These are phyloP conservation scores for Ametastegia equiseti DNA, from an alignment of 2,888 invertebrate species.

Conservation along the genomic window DNA sequence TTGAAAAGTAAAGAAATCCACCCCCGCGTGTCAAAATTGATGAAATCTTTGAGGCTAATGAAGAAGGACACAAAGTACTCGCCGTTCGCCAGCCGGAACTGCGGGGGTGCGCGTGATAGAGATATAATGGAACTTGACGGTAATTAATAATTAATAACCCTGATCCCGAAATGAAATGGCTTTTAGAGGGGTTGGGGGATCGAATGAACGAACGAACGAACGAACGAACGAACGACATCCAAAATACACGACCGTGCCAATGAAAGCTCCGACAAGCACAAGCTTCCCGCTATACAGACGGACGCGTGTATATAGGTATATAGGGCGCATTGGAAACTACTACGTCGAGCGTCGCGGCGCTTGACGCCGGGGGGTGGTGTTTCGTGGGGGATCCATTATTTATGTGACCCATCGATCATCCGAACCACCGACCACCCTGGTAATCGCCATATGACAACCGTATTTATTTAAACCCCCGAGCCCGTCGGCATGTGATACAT, in stretches of 20 bases:
- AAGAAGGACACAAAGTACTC: constrained; percentile 47
- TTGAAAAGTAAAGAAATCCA: background rate
- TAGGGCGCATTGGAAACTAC: constrained; percentile 8
- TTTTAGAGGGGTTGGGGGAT: constrained; percentile 67
- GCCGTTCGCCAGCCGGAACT: too few relatives aligned
- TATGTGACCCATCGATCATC: constrained; percentile 75
- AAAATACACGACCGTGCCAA: constrained; percentile 51
- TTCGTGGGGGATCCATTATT: constrained; percentile 66
- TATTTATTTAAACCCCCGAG: constrained; percentile 71
- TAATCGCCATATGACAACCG: constrained; percentile 75
- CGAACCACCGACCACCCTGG: constrained; percentile 69
- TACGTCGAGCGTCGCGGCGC: constrained; percentile 58
- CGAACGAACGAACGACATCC: constrained; percentile 39
- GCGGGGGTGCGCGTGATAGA: constrained; percentile 72
- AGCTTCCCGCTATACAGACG: constrained; percentile 47
- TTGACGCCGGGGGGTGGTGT: constrained; percentile 67
- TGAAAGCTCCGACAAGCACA: constrained; percentile 55
- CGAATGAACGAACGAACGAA: constrained; percentile 31
- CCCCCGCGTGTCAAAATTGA: background rate
- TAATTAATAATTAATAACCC: constrained; percentile 76
- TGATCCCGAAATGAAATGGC: constrained; percentile 73
- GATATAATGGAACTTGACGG: constrained; percentile 71
- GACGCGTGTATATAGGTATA: background rate
- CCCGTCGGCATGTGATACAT: constrained; percentile 68
- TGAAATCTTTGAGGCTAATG: background rate